Evolutionary conservation across 2,113 vertebrate species (phyloP).

Genomic region (Corydoras sp.): DNA sequence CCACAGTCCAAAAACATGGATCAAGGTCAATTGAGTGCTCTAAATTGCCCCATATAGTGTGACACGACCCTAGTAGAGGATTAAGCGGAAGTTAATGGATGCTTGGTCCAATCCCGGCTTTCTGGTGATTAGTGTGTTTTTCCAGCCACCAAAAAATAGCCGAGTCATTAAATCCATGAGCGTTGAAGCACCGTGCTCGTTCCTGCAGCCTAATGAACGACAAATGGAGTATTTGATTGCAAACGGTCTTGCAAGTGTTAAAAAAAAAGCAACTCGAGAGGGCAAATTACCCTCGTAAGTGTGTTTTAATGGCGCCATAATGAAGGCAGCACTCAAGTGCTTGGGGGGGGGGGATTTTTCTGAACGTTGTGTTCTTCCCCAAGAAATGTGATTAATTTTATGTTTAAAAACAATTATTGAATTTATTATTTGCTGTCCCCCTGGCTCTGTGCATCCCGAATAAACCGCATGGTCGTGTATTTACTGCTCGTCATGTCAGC

Average conservation of each 20-base stretch:
- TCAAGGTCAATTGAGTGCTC: too few species aligned
- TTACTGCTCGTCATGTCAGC: not conserved
- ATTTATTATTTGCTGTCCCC: not conserved
- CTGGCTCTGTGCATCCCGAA: slow-evolving; percentile 2
- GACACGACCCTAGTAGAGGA: too few species aligned
- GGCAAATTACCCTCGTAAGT: slow-evolving; percentile 22
- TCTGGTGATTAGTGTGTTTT: too few species aligned
- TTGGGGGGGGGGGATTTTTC: not conserved
- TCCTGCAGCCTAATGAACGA: too few species aligned
- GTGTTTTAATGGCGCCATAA: slow-evolving; percentile 18
- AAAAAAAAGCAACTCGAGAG: slow-evolving; percentile 1
- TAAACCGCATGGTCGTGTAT: slow-evolving; percentile 14
- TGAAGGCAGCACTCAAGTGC: slow-evolving; percentile 6
- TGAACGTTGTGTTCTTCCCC: not conserved
- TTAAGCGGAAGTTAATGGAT: too few species aligned
- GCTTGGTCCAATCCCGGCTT: too few species aligned
- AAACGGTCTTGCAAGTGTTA: not conserved
- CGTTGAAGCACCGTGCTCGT: too few species aligned
- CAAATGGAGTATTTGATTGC: slow-evolving; percentile 7
- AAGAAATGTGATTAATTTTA: not conserved
- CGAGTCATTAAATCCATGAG: too few species aligned
- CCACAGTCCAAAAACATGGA: too few species aligned
- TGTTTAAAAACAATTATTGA: not conserved
- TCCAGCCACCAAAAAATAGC: too few species aligned
- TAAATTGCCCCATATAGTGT: too few species aligned